Conservation (phyloP, 2,888 invertebrate species). For the Meandrusa payeni region DNA sequence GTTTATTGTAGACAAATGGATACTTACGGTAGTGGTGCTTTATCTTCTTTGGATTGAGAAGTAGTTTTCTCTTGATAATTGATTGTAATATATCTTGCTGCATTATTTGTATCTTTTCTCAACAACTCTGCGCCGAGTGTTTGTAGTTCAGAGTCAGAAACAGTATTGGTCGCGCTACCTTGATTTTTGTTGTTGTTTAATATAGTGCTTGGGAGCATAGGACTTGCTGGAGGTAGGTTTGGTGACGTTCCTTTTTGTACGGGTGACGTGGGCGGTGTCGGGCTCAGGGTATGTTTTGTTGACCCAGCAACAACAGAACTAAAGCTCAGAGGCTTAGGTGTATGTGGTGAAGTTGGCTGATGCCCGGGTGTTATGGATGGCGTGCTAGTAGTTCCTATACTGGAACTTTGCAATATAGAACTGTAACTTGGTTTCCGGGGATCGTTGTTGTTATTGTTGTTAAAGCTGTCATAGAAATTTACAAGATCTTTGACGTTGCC, state of each 20-base stretch:
- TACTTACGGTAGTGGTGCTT: constrained; percentile 88
- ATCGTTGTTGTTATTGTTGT: constrained; percentile 38
- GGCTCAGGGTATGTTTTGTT: constrained; percentile 41
- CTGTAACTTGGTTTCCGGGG: constrained; percentile 56
- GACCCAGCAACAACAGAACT: constrained; percentile 55
- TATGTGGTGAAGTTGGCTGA: constrained; percentile 30
- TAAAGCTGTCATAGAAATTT: constrained; percentile 58
- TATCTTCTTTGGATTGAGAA: constrained; percentile 84
- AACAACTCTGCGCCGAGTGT: constrained; percentile 86
- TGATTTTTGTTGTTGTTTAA: constrained; percentile 55
- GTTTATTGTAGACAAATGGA: no score
- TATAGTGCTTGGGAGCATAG: constrained; percentile 66
- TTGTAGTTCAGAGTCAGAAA: constrained; percentile 83
- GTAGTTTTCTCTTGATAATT: constrained; percentile 89
- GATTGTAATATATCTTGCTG: constrained; percentile 84
- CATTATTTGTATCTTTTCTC: constrained; percentile 87
- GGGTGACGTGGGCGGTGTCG: constrained; percentile 37
- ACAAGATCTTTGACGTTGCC: constrained; percentile 67
- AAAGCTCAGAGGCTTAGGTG: constrained; percentile 55
- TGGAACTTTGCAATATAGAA: constrained; percentile 49
- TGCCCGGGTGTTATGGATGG: constrained; percentile 33
- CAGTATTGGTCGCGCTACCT: constrained; percentile 39
- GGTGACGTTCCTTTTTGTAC: constrained; percentile 30
- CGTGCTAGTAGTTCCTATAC: constrained; percentile 21
- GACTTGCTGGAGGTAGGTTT: constrained; percentile 37